Evolutionary conservation across 2,888 invertebrate species (phyloP), one percentile per base, ranked within the genome.

Genomic region (Hypercompe scribonia): DNA sequence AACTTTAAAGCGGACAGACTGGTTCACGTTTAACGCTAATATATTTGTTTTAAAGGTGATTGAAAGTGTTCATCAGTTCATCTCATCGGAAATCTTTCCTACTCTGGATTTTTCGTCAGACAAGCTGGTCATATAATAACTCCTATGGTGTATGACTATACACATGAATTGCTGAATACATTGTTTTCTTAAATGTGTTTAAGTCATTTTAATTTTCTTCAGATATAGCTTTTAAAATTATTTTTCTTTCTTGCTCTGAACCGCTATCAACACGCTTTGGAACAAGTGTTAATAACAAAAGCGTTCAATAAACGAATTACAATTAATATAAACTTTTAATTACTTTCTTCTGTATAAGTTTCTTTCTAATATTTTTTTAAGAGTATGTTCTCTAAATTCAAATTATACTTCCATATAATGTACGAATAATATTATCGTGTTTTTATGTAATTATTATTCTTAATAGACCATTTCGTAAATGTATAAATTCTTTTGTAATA

Each of bases 401-500:
- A 65, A 1, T 58, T 61, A 39, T 42, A 71, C 3, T 72, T 65
- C 54, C 11, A 65, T 28, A 54, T 54, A 64, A 68, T 28, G 39
- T 39, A 5, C n/a, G 39, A 54, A n/a, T 63, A 63, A 50, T 66
- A 36, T 58, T 54, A 36, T 3, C 39, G 39, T 68, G 18, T 72
- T 31, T 65, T 61, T 66, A 15, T 33, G 61, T 71, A 68, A 72
- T 74, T 63, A 61, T 64, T 28, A 8, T 64, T 33, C 70, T 46
- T 76, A 73, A 73, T 65, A 50, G 50, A 63, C 65, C 65, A 70
- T 68, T 73, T 18, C 36, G 31, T 65, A 67, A 75, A 75, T 67
- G 70, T n/a, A n/a, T n/a, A 54, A 28, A 50, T 46, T 68, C 68
- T 58, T 72, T 54, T 72, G 65, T 72, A 50, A 70, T 68, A 69